Percentiles rank a stretch among this genome's conserved stretches.
Conservation (phyloP, 2,113 vertebrate genomes). For the Sinocyclocheilus rhinocerous region DNA sequence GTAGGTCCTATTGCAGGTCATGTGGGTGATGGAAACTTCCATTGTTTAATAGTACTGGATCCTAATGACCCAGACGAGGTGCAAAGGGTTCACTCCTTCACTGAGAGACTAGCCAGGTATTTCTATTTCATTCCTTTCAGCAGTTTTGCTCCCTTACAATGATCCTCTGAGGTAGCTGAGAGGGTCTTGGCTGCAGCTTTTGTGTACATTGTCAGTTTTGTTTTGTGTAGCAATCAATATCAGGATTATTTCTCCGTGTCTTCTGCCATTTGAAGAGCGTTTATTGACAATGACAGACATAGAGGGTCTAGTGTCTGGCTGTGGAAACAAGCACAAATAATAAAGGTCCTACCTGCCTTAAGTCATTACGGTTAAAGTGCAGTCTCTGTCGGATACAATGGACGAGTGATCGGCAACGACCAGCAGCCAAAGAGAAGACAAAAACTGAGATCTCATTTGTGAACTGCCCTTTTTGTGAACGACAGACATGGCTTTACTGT, state of each 20-base stretch:
- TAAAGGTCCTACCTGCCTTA: background rate
- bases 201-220: constrained; percentile 1
- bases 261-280: background rate
- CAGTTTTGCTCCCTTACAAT: background rate
- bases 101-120: constrained; percentile 86
- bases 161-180: background rate
- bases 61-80: constrained; percentile 75
- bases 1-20: constrained; percentile 87
- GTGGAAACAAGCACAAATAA: background rate
- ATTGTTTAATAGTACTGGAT: constrained; percentile 86
- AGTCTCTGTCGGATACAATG: background rate
- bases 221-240: background rate
- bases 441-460: background rate
- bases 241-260: constrained; percentile 9
- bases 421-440: background rate
- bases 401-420: background rate
- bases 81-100: constrained; percentile 74
- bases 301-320: background rate
- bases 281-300: background rate
- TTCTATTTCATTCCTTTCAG: background rate
- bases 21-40: constrained; percentile 94
- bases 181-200: background rate
- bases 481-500: background rate
- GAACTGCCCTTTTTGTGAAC: background rate
- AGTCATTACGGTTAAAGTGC: background rate